phyloP scores from a whole-genome alignment of 1,140 invertebrate genomes.

The Pseudomyrmex dendroicus region DNA sequence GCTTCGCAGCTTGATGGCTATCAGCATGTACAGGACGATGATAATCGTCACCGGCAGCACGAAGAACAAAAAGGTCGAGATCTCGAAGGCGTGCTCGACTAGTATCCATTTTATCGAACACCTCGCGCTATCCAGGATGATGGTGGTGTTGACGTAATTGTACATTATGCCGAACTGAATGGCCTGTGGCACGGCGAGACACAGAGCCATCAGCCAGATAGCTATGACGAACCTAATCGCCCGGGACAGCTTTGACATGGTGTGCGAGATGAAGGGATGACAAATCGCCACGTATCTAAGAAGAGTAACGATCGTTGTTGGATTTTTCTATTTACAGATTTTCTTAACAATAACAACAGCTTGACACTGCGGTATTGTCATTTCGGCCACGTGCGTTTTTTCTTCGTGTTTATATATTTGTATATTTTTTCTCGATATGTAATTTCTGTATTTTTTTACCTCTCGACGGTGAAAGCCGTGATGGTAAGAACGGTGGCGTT shows the following conservation, averaged over 20 bases:
- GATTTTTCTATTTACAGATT: no score
- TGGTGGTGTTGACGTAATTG: slow-evolving; percentile 82
- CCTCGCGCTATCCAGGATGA: slow-evolving; percentile 81
- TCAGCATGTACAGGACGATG: slow-evolving; percentile 93
- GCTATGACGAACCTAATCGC: slow-evolving; percentile 89
- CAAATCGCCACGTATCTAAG: slow-evolving; percentile 96
- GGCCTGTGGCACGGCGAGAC: slow-evolving; percentile 92
- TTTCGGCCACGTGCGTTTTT: no score
- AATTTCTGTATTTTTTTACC: slow-evolving; percentile 57
- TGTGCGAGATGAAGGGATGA: slow-evolving; percentile 95
- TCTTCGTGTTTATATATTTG: no score
- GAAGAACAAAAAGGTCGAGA: slow-evolving; percentile 94
- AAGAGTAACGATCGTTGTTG: neutral
- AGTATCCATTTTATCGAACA: slow-evolving; percentile 88
- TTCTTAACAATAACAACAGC: no score
- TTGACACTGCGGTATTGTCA: no score
- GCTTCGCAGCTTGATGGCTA: slow-evolving; percentile 90
- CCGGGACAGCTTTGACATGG: slow-evolving; percentile 91
- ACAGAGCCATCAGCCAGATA: slow-evolving; percentile 90
- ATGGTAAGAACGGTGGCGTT: slow-evolving; percentile 97
- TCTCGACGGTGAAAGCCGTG: slow-evolving; percentile 96
- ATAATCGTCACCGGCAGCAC: slow-evolving; percentile 94
- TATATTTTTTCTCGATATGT: neutral
- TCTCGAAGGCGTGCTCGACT: slow-evolving; percentile 91
- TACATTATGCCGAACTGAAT: slow-evolving; percentile 90